Evolutionary conservation across 1,140 invertebrate genomes (phyloP).

Genomic region (Calephelis nemesis): DNA sequence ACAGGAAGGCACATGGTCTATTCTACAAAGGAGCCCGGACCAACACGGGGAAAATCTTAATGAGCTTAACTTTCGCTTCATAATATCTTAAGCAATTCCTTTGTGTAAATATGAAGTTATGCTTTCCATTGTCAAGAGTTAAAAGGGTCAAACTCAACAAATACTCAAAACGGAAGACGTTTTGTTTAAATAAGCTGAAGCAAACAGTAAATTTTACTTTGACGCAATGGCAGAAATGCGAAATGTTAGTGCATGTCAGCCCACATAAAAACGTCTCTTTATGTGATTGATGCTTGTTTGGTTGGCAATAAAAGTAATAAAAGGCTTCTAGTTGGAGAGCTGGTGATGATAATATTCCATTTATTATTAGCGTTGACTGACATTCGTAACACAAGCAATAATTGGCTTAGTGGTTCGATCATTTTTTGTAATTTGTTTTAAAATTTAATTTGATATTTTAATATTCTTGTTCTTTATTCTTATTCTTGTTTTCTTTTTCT

Average conservation of each 20-base stretch:
- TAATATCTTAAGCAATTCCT: conserved; percentile 8
- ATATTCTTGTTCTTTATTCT: too few species aligned
- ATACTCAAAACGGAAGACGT: conserved; percentile 3
- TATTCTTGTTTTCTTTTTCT: too few species aligned
- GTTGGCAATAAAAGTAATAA: conserved; percentile 5
- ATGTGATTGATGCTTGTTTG: conserved; percentile 11
- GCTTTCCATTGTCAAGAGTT: conserved; percentile 4
- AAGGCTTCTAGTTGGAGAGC: too few species aligned
- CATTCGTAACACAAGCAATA: too few species aligned
- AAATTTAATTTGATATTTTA: too few species aligned
- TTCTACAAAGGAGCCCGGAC: too few species aligned
- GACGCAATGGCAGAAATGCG: conserved; percentile 2
- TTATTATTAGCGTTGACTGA: too few species aligned
- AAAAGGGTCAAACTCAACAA: conserved; percentile 16
- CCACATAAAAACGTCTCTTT: conserved; percentile 15
- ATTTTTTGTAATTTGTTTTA: too few species aligned
- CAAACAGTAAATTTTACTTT: conserved; percentile 15
- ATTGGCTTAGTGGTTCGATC: too few species aligned
- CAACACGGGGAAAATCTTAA: too few species aligned
- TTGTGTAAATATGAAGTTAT: background rate
- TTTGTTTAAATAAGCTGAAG: conserved; percentile 13
- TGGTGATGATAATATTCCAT: too few species aligned
- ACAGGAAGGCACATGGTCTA: too few species aligned
- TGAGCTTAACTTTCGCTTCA: conserved; percentile 1
- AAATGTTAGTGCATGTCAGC: background rate